Conservation (phyloP, 2,113 vertebrate species). For the Balaeniceps rex region DNA sequence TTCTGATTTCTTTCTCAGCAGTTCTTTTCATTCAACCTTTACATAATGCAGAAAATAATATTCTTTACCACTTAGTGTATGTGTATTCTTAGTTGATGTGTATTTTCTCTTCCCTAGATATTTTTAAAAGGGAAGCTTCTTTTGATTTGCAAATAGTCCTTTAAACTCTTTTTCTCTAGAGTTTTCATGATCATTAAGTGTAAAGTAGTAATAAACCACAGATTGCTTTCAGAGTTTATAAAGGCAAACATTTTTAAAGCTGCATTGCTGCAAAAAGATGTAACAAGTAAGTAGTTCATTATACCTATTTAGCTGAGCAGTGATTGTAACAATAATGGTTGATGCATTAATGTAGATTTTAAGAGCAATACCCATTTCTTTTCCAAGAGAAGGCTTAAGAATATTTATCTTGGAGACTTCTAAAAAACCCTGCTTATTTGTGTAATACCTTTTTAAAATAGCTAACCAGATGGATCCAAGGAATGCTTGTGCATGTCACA, state of each 20-base stretch:
- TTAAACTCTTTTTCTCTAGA: background rate
- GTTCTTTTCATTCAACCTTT: background rate
- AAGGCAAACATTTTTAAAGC: background rate
- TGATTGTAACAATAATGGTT: background rate
- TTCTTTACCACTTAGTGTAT: background rate
- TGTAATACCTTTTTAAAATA: constrained; percentile 31
- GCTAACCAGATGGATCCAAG: constrained; percentile 39
- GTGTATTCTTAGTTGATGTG: background rate
- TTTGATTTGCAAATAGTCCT: background rate
- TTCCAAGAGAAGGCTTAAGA: constrained; percentile 2
- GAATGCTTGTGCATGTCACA: constrained; percentile 30
- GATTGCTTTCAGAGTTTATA: background rate
- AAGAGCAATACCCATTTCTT: background rate
- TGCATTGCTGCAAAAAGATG: background rate
- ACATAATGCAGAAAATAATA: background rate
- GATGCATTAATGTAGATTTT: background rate
- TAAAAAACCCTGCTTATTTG: background rate
- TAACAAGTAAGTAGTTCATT: background rate
- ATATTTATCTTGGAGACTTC: background rate
- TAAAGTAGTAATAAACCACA: background rate
- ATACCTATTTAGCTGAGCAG: background rate
- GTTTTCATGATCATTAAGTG: background rate
- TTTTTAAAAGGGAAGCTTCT: background rate
- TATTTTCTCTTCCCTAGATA: background rate
- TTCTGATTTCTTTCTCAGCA: background rate